Evolutionary conservation across 2,888 invertebrate species (phyloP), one percentile per base, ranked within the genome.

Genomic region (Netelia virgata): DNA sequence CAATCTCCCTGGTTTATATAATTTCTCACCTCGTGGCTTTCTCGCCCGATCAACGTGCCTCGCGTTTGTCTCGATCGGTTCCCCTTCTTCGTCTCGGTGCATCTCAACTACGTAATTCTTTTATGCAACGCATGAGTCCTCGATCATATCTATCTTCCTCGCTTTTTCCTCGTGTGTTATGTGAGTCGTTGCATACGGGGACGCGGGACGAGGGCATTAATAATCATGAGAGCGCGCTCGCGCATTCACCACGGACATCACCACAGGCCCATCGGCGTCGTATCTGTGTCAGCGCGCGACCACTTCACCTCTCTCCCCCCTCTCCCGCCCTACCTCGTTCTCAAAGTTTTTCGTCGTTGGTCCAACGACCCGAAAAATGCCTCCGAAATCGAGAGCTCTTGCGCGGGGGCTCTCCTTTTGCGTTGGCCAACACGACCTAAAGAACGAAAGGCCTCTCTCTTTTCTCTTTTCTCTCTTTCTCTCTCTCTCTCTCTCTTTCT

Each of bases 61-160:
- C 61, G 14, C 64, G 36, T 70, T 77, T 57, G 28, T 74, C 16
- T 73, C 77, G 47, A 11, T 70, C 77, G n/a, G 11, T 20, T 59
- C 74, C 16, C 68, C 43, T 61, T 43, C 68, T 50, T 36, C 53
- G 23, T 47, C 43, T 43, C 50, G n/a, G 36, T 70, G n/a, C 11
- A 41, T 41, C 47, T 61, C 78, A 8, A 8, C 50, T 55, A 72
- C 82, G 88, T 90, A 88, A 89, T 88, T 89, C 88, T 89, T 90
- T 89, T 88, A 88, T 89, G 90, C 88, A 87, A 87, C 90, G 86
- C 90, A 87, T 90, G 90, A 90, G 90, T 86, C 90, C 88, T 81
- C 88, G 91, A 90, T 91, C 87, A 86, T 88, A 89, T 90, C 88
- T 87, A 53, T 66, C 76, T 75, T 75, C 63, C 79, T 76, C 75